phyloP scores from a whole-genome alignment of 1,140 invertebrate genomes.

The Lanistes nyassanus region DNA sequence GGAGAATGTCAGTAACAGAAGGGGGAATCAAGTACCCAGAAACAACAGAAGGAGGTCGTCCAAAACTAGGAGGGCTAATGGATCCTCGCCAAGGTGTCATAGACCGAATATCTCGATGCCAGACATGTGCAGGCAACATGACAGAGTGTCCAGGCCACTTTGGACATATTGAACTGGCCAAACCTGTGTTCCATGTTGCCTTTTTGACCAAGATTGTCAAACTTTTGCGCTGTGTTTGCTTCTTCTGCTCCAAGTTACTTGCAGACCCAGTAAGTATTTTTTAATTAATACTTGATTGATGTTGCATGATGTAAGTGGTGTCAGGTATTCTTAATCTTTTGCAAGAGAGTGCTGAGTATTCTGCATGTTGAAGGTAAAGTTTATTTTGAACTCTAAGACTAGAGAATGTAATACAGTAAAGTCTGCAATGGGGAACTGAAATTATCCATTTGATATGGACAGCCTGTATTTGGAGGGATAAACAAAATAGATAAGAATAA shows the following conservation, averaged over 20 bases:
- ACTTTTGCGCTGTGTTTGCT: constrained; percentile 95
- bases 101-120: constrained; percentile 88
- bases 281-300: constrained; percentile 16
- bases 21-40: constrained; percentile 96
- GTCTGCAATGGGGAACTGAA: too few species aligned
- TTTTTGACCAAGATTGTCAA: constrained; percentile 98
- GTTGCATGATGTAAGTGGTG: too few species aligned
- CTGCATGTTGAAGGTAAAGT: too few species aligned
- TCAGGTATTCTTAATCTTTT: too few species aligned
- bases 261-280: constrained; percentile 84
- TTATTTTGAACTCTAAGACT: too few species aligned
- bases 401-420: too few species aligned
- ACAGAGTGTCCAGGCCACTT: constrained; percentile 99
- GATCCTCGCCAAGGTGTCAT: constrained; percentile 98
- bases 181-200: constrained; percentile 98
- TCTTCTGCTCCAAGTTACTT: constrained; percentile 95
- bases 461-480: too few species aligned
- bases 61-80: constrained; percentile 98
- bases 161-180: constrained; percentile 98
- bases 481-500: too few species aligned
- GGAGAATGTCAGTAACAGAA: constrained; percentile 85
- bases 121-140: constrained; percentile 98
- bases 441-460: too few species aligned
- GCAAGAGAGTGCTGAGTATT: too few species aligned
- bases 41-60: constrained; percentile 97